These are phyloP conservation scores for Pseudolaguvia tuberculata DNA, from an alignment of 2,113 vertebrate species.

Conservation along the genomic window DNA sequence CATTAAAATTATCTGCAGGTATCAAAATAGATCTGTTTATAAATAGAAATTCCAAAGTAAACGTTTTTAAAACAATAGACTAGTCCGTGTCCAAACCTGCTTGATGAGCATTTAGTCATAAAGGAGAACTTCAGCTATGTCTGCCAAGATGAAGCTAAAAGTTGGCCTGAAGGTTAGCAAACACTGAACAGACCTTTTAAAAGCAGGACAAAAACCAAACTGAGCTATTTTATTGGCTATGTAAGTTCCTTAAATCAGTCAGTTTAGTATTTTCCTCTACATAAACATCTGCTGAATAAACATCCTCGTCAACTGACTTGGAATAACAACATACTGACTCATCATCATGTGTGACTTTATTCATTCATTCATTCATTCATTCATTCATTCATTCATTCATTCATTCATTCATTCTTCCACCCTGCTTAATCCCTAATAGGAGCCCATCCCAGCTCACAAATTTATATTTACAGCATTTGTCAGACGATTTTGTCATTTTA, in stretches of 20 bases:
- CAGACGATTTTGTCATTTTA: too few species aligned
- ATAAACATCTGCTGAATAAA: not conserved
- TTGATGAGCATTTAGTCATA: not conserved
- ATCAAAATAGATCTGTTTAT: not conserved
- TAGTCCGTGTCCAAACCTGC: not conserved
- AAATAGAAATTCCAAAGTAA: not conserved
- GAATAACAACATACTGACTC: not conserved
- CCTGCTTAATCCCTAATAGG: too few species aligned
- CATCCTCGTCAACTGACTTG: not conserved
- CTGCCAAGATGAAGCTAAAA: not conserved
- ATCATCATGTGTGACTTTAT: not conserved
- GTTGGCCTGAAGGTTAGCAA: not conserved
- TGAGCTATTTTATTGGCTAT: too few species aligned
- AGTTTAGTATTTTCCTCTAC: too few species aligned
- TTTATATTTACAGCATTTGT: too few species aligned
- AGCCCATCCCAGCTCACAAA: too few species aligned
- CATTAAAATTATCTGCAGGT: not conserved
- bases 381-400: too few species aligned
- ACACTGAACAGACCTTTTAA: not conserved
- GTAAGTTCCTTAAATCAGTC: too few species aligned
- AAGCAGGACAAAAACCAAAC: not conserved
- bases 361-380: too few species aligned
- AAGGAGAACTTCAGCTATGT: not conserved
- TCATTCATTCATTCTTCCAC: too few species aligned
- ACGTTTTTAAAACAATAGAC: not conserved